Evolutionary conservation across 1,140 invertebrate species (phyloP).

Genomic region (Drosophila leontia): DNA sequence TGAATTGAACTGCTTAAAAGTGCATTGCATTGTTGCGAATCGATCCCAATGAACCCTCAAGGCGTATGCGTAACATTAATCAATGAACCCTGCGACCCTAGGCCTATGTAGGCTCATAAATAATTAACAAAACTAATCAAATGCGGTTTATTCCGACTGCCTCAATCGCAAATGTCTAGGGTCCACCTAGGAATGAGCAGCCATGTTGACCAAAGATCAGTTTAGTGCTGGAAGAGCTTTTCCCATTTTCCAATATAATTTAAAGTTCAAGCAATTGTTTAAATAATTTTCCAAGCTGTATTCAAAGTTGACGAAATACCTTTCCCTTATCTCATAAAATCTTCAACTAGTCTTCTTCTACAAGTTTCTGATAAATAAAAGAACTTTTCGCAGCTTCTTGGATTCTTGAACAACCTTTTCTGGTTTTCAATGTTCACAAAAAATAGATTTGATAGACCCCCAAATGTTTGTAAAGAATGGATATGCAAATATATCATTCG

Average conservation of each 20-base stretch:
- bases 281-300: background rate
- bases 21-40: background rate
- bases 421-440: constrained; percentile 18
- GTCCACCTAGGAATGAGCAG: background rate
- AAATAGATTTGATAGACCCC: constrained; percentile 13
- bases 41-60: background rate
- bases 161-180: constrained; percentile 11
- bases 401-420: constrained; percentile 32
- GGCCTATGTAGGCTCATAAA: background rate
- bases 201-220: background rate
- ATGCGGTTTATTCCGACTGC: constrained; percentile 5
- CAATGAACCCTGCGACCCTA: constrained; percentile 10
- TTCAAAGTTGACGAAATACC: background rate
- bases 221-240: background rate
- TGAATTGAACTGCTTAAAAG: background rate
- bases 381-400: background rate
- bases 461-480: constrained; percentile 42
- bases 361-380: background rate
- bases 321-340: background rate
- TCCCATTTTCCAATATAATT: background rate
- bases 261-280: background rate
- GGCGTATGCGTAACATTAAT: constrained; percentile 10
- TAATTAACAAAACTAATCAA: constrained; percentile 20
- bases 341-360: background rate
- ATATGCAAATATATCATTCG: constrained; percentile 50